Evolutionary conservation across 2,888 invertebrate genomes (phyloP).

Genomic region (Bimastos eiseni): DNA sequence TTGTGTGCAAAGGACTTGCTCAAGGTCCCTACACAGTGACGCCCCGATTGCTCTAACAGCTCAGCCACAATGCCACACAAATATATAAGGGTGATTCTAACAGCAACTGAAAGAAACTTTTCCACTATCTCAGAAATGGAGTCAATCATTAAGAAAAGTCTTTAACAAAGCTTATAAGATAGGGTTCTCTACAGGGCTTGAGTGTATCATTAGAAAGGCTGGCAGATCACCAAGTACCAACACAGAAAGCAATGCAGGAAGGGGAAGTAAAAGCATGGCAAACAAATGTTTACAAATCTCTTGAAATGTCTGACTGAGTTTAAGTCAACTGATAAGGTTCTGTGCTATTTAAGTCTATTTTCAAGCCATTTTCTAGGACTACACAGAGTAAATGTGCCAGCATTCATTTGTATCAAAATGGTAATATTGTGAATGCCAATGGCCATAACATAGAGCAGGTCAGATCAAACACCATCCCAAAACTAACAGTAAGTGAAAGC

Average conservation of each 20-base stretch:
- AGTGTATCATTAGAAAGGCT: not conserved
- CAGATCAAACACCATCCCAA: not conserved
- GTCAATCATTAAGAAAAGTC: not conserved
- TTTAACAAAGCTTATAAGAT: not conserved
- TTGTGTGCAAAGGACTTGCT: too few species aligned
- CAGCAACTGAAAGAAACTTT: not conserved
- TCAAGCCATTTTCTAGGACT: not conserved
- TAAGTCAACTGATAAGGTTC: not conserved
- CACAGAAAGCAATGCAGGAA: not conserved
- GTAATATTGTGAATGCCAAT: not conserved
- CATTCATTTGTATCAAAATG: not conserved
- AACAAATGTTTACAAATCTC: not conserved
- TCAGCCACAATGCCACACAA: too few species aligned
- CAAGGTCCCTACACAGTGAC: too few species aligned
- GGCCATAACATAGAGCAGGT: not conserved
- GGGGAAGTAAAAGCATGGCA: not conserved
- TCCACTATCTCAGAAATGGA: not conserved
- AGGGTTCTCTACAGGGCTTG: not conserved
- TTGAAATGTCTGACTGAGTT: not conserved
- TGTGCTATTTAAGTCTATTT: too few species aligned
- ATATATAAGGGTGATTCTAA: too few species aligned
- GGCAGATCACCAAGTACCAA: not conserved
- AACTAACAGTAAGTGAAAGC: not conserved
- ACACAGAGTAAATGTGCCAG: not conserved
- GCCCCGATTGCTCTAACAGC: too few species aligned